Percentiles rank a stretch among this genome's conserved stretches.
Conservation (phyloP, 2,113 vertebrate genomes). For the Rhizomys pruinosus region DNA sequence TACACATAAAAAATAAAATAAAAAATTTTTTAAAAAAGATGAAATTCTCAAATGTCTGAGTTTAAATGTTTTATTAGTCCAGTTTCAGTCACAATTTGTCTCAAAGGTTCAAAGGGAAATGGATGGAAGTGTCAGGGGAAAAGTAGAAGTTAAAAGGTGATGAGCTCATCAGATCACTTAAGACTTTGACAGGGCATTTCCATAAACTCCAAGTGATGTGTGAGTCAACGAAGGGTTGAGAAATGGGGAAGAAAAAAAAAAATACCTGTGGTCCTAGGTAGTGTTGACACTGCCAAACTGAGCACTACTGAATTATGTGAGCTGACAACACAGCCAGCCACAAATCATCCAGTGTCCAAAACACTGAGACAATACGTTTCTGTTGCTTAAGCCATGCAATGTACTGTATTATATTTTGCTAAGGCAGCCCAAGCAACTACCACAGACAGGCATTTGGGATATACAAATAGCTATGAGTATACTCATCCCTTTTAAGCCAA, state of each 20-base stretch:
- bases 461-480: constrained; percentile 5
- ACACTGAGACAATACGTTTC: neutral
- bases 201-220: neutral
- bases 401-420: neutral
- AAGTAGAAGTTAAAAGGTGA: neutral
- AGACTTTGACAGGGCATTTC: constrained; percentile 20
- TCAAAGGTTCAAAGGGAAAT: neutral
- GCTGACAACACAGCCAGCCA: neutral
- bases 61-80: constrained; percentile 19
- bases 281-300: neutral
- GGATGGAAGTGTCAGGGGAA: neutral
- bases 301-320: neutral
- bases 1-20: no score
- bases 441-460: neutral
- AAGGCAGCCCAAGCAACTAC: neutral
- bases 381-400: neutral
- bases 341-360: neutral
- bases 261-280: neutral
- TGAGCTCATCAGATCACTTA: neutral
- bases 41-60: constrained; percentile 8
- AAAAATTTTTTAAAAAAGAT: no score
- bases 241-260: neutral
- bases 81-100: constrained; percentile 48
- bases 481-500: constrained; percentile 29
- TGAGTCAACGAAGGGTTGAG: neutral